Evolutionary conservation across 2,797 vertebrate genomes (phyloP).

Genomic region (Novumbra hubbsi): DNA sequence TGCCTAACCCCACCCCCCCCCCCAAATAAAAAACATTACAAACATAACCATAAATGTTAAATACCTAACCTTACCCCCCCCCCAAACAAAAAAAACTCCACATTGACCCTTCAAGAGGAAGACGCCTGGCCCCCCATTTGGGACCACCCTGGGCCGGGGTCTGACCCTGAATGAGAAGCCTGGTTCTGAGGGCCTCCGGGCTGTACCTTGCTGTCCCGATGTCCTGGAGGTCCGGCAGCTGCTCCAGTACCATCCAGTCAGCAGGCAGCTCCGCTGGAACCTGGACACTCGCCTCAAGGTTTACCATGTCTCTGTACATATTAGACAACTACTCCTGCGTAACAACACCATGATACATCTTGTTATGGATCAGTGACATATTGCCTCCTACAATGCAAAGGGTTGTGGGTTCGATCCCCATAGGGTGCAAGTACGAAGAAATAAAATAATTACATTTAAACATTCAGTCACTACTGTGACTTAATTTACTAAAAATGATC

Average conservation of each 20-base stretch:
- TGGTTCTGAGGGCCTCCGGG: neutral
- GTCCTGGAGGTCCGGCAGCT: conserved; percentile 85
- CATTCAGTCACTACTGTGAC: too few relatives aligned
- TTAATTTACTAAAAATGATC: too few relatives aligned
- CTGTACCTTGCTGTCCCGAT: conserved; percentile 73
- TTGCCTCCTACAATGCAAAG: too few relatives aligned
- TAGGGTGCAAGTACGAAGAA: too few relatives aligned
- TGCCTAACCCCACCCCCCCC: neutral
- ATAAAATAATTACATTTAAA: too few relatives aligned
- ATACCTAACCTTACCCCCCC: conserved; percentile 16
- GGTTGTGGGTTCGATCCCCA: too few relatives aligned
- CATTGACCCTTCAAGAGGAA: conserved; percentile 60
- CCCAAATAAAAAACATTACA: too few relatives aligned
- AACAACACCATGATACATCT: too few relatives aligned
- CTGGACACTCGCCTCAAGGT: conserved; percentile 85
- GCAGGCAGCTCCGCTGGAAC: conserved; percentile 55
- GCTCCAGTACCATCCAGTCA: conserved; percentile 73
- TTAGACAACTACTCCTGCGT: too few relatives aligned
- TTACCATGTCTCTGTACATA: conserved; percentile 3
- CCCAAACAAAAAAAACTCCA: neutral
- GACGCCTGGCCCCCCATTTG: conserved; percentile 59
- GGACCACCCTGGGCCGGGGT: conserved; percentile 64
- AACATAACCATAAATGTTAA: too few relatives aligned
- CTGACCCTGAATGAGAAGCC: conserved; percentile 61
- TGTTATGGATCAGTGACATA: too few relatives aligned